phyloP scores from a whole-genome alignment of 2,797 vertebrate genomes.

The Syngnathus rostellatus region DNA sequence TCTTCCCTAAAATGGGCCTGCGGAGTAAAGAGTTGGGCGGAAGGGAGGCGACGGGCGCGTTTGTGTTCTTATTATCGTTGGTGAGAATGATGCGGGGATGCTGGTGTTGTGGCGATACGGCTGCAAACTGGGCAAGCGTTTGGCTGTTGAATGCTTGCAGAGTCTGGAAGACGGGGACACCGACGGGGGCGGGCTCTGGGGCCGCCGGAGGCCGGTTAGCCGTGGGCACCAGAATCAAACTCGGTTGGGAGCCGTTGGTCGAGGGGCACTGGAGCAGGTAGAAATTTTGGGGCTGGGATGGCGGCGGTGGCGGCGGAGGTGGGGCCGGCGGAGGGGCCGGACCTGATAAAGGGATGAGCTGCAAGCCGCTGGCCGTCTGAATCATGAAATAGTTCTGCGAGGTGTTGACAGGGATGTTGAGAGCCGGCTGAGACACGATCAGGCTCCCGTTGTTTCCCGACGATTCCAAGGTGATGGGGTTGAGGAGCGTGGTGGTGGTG shows the following conservation, averaged over 20 bases:
- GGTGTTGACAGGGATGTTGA: conserved; percentile 75
- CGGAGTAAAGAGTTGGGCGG: conserved; percentile 51
- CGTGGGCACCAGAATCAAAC: conserved; percentile 70
- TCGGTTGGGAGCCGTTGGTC: conserved; percentile 65
- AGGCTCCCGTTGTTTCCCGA: conserved; percentile 68
- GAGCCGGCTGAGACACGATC: conserved; percentile 73
- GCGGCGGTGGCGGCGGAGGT: conserved; percentile 66
- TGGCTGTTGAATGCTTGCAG: conserved; percentile 74
- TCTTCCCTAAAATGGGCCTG: conserved; percentile 68
- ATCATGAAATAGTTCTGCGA: conserved; percentile 87
- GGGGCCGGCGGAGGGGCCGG: conserved; percentile 61
- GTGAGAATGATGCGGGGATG: conserved; percentile 77
- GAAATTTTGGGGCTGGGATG: conserved; percentile 68
- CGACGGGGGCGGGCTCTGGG: conserved; percentile 53
- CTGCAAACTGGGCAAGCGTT: conserved; percentile 63
- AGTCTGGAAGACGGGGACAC: conserved; percentile 70
- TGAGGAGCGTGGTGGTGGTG: conserved; percentile 64
- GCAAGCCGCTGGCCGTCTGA: conserved; percentile 81
- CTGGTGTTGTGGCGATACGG: conserved; percentile 68
- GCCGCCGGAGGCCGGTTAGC: conserved; percentile 47
- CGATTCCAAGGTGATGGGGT: conserved; percentile 75
- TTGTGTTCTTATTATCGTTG: conserved; percentile 60
- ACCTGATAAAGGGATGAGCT: conserved; percentile 80
- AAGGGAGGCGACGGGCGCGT: conserved; percentile 36
- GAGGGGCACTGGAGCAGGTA: conserved; percentile 70